Evolutionary conservation across 2,113 vertebrate species (phyloP).

Genomic region (Arizona elegans): DNA sequence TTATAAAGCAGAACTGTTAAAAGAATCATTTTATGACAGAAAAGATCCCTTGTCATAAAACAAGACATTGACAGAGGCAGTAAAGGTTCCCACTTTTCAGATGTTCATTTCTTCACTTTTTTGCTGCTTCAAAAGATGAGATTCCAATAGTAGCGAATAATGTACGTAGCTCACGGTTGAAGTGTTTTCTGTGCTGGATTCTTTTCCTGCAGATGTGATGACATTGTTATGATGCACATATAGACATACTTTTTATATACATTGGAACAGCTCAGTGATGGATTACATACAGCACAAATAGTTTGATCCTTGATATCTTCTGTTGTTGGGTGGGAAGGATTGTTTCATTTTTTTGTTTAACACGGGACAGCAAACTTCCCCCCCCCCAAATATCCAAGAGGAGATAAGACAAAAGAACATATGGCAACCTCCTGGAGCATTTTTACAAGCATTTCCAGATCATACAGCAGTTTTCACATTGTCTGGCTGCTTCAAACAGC

Average conservation of each 20-base stretch:
- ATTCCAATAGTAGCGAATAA: background rate
- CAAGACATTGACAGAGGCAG: background rate
- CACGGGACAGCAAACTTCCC: background rate
- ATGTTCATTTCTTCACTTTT: background rate
- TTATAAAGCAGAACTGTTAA: background rate
- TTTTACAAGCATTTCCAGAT: background rate
- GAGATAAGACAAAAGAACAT: background rate
- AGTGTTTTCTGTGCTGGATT: background rate
- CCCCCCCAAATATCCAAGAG: background rate
- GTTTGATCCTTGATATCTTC: background rate
- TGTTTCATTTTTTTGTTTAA: background rate
- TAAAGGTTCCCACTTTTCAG: background rate
- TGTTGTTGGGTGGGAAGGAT: background rate
- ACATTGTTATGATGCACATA: background rate
- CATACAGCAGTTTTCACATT: background rate
- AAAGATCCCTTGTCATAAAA: background rate
- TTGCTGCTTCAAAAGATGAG: background rate
- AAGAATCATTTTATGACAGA: background rate
- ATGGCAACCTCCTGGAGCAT: background rate
- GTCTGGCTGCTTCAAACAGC: background rate
- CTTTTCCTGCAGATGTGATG: background rate
- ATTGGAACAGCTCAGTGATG: background rate
- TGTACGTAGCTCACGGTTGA: background rate
- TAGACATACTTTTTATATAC: background rate
- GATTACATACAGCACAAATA: background rate